These are phyloP conservation scores for Hyalella azteca DNA, from an alignment of 2,888 invertebrate species.

Conservation along the genomic window DNA sequence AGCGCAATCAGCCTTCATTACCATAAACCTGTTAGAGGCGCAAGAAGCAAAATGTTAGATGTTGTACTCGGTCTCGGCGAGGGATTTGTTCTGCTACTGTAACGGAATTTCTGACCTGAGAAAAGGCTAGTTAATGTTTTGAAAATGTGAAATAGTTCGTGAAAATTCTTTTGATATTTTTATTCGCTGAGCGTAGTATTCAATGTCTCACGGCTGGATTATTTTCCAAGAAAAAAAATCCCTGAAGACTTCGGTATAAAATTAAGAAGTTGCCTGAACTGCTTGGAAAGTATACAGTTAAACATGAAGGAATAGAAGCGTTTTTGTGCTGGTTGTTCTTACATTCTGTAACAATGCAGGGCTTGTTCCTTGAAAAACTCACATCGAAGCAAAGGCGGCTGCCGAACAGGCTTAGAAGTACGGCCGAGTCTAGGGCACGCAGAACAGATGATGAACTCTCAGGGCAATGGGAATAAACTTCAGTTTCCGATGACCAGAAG, in stretches of 20 bases:
- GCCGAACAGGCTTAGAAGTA: conserved; percentile 10
- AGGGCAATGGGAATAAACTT: conserved; percentile 16
- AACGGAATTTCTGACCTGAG: conserved; percentile 13
- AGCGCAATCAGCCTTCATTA: conserved; percentile 36
- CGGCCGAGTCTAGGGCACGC: neutral
- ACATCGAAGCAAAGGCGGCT: neutral
- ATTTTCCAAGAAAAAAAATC: too few species aligned
- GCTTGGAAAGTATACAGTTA: too few species aligned
- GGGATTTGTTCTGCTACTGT: conserved; percentile 11
- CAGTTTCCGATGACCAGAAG: conserved; percentile 20
- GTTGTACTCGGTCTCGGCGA: conserved; percentile 32
- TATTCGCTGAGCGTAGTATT: too few species aligned
- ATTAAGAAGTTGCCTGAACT: too few species aligned
- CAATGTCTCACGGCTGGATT: too few species aligned
- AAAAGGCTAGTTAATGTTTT: neutral
- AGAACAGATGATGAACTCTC: conserved; percentile 3
- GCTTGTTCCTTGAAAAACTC: neutral
- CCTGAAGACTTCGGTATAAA: too few species aligned
- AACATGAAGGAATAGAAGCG: too few species aligned
- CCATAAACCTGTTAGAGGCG: conserved; percentile 33
- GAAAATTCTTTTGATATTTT: too few species aligned
- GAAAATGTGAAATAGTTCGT: neutral
- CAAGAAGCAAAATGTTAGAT: conserved; percentile 34
- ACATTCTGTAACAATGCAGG: neutral
- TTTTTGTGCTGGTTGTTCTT: too few species aligned